A percentile compares a stretch with the other conserved stretches of the same genome.
Evolutionary conservation across 2,888 invertebrate genomes (phyloP).

Genomic region (Chalcosyrphus nemorum): DNA sequence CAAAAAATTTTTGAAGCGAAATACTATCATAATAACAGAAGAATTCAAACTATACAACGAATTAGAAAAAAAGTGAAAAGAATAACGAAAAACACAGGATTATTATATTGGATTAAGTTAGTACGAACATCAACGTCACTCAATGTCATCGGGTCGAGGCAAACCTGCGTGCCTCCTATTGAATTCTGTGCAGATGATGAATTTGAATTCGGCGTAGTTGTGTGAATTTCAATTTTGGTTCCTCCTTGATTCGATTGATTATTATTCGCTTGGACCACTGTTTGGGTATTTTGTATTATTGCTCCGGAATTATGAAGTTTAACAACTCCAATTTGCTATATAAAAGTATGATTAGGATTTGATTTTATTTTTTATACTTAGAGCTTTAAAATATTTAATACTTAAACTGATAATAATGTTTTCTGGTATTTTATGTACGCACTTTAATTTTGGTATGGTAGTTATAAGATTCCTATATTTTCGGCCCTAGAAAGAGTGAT

Average conservation of each 20-base stretch:
- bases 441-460: neutral
- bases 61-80: conserved; percentile 56
- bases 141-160: conserved; percentile 90
- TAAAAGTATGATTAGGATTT: no score
- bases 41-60: conserved; percentile 12
- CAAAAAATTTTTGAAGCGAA: conserved; percentile 56
- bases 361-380: no score
- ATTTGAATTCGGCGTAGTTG: conserved; percentile 77
- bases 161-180: conserved; percentile 86
- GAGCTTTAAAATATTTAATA: no score
- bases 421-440: neutral
- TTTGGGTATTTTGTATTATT: conserved; percentile 79
- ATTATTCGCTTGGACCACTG: conserved; percentile 77
- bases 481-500: no score
- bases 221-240: conserved; percentile 81
- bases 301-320: conserved; percentile 82
- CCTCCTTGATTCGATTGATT: conserved; percentile 80
- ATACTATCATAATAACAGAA: conserved; percentile 32
- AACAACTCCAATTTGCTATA: conserved; percentile 80
- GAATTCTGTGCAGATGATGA: conserved; percentile 78
- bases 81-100: conserved; percentile 61
- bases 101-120: conserved; percentile 74
- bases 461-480: no score
- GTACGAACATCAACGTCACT: conserved; percentile 89
- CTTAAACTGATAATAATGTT: neutral